phyloP scores from a whole-genome alignment of 2,797 vertebrate species.

The Sternarchorhynchus goeldii region DNA sequence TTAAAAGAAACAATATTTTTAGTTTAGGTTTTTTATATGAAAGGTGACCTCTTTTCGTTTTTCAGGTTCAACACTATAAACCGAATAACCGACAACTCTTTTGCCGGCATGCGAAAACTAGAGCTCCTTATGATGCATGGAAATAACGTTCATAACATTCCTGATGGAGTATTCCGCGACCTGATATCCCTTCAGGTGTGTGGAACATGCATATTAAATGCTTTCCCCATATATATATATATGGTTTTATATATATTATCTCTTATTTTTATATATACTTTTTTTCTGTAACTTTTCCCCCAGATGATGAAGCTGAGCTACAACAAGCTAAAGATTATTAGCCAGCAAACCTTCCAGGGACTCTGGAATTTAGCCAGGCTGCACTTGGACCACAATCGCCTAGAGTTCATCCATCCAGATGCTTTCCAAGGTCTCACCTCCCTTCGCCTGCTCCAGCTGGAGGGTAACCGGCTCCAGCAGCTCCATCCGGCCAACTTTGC shows the following conservation, averaged over 20 bases:
- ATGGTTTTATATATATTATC: neutral
- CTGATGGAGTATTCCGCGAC: constrained; percentile 81
- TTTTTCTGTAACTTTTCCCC: neutral
- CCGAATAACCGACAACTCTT: constrained; percentile 75
- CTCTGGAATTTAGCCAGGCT: constrained; percentile 81
- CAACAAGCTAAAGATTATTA: constrained; percentile 85
- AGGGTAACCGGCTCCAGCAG: constrained; percentile 86
- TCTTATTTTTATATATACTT: neutral
- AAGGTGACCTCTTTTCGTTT: neutral
- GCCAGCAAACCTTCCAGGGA: constrained; percentile 77
- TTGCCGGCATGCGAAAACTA: constrained; percentile 81
- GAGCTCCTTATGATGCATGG: constrained; percentile 92
- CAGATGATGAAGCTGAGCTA: constrained; percentile 96
- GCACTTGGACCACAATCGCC: constrained; percentile 89
- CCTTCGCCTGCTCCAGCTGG: constrained; percentile 86
- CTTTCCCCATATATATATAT: neutral
- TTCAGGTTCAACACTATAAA: constrained; percentile 91
- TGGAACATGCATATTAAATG: neutral
- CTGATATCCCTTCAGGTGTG: constrained; percentile 87
- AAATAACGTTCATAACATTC: constrained; percentile 86
- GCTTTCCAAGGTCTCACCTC: constrained; percentile 86
- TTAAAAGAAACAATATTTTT: neutral
- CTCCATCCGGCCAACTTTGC: constrained; percentile 86
- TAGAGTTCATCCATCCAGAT: constrained; percentile 88
- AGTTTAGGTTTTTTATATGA: neutral